Base-by-base conservation (phyloP, 1,140 invertebrate species). In the Drosophila sturtevanti region DNA sequence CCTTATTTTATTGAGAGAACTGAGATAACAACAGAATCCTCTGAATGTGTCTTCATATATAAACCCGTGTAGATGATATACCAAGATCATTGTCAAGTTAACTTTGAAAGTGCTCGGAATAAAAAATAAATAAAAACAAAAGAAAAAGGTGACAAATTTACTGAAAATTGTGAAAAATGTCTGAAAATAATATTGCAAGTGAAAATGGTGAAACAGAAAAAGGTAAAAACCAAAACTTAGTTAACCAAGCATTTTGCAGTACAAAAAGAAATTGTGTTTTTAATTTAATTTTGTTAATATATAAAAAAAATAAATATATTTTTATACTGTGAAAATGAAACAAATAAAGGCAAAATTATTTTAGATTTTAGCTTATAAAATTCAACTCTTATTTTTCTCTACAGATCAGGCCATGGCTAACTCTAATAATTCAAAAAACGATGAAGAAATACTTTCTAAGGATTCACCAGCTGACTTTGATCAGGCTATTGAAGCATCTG, bases 401-500 rank as follows among this genome's bases (percentile, higher is more conserved):
- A 48, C 1, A 48, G 41, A 21, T 21, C 16, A 48, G 16, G 4
- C 38, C n/a, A 14, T 7, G 38, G n/a, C 41, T 48, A 1, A 18
- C 4, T 21, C 1, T 48, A 2, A 21, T 44, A 9, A 18, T 9
- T 4, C 11, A 38, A 38, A 5, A n/a, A 31, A 31, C 9, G 18
- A 1, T 1, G 7, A 10, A 2, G 41, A 48, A 48, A 48, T 48
- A 14, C 6, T 14, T 44, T 9, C 41, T 16, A 44, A 44, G 7
- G 41, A 81, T 48, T 92, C 92, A 59, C 89, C 90, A 0, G 93
- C 93, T 0, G 93, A 95, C 76, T 95, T 95, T 70, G 95, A 95
- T 60, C 92, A 92, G 48, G 94, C 95, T 0, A 94, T 95, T 9
- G 85, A 92, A 0, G 92, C 93, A 0, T 93, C 94, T 0, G 94